Conservation (phyloP, 92 coral and sea anemone species). For the Micromussa lordhowensis region DNA sequence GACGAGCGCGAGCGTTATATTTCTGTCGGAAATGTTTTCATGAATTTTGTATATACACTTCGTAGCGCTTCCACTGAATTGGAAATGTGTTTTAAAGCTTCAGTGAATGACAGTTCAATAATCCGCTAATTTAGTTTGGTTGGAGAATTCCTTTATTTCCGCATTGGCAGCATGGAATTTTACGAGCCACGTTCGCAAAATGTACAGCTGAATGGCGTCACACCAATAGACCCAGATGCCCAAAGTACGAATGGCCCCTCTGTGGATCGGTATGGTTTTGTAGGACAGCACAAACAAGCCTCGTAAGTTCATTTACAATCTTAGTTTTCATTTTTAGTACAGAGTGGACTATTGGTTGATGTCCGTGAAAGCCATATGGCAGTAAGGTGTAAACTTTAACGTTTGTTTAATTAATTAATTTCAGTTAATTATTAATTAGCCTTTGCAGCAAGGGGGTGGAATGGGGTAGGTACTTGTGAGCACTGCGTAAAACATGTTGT, state of each 20-base stretch:
- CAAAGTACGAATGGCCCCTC: constrained; percentile 43
- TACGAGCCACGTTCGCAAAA: constrained; percentile 71
- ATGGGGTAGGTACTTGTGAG: too few species aligned
- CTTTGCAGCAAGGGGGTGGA: too few species aligned
- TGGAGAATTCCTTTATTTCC: not conserved
- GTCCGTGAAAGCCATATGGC: too few species aligned
- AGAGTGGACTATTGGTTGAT: too few species aligned
- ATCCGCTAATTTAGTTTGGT: not conserved
- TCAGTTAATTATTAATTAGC: too few species aligned
- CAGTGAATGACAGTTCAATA: not conserved
- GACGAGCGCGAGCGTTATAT: too few species aligned
- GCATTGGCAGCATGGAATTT: constrained; percentile 74
- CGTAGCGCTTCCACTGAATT: not conserved
- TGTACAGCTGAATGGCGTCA: constrained; percentile 75
- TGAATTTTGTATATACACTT: not conserved
- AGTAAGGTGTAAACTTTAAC: too few species aligned
- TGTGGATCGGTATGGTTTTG: constrained; percentile 87
- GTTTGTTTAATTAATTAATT: too few species aligned
- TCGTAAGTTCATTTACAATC: constrained; percentile 70
- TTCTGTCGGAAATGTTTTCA: not conserved
- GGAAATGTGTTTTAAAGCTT: not conserved
- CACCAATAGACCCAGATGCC: constrained; percentile 80
- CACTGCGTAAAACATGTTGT: too few species aligned
- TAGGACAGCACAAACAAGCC: constrained; percentile 91
- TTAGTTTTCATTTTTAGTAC: not conserved